Evolutionary conservation across 2,113 vertebrate genomes (phyloP), one percentile per base, ranked within the genome.

Genomic region (Eleginops maclovinus): DNA sequence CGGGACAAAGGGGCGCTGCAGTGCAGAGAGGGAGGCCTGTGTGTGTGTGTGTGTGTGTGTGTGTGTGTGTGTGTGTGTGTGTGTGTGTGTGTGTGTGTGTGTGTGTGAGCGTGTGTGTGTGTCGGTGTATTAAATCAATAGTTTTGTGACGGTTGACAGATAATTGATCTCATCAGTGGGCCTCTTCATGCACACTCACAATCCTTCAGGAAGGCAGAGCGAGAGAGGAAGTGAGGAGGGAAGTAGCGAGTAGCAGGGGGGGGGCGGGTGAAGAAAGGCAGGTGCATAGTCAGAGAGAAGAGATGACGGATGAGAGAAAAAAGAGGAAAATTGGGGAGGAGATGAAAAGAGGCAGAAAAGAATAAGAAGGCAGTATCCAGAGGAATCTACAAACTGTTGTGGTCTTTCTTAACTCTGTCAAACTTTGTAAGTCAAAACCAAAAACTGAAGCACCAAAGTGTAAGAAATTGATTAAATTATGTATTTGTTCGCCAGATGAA

Each of bases 101-200:
- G 2, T 47, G 54, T 31, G 15, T 43, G 24, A 41, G 28, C 58
- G 21, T 47, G 43, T 19, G 41, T 50, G 66, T 26, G 47, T 41
- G 55, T 66, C 1, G 8, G 53, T 65, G 24, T 79, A 66, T 79
- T 77, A 81, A 89, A 92, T 91, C 86, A 88, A 88, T 93, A 88
- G 70, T 88, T 91, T 88, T 92, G 84, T 87, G 84, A 90, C 73
- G 64, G 68, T 72, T 82, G 87, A 91, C 89, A 85, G 84, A 91
- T 92, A 88, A 92, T 87, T 90, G 90, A 93, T 90, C 87, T 90
- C 85, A 93, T 91, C 87, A 90, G 89, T 43, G 78, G 66, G 65
- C 36, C 71, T 85, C 83, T 67, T 86, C 81, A 93, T 93, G 92
- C 90, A 86, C 68, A 77, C 82, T 88, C 91, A 92, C 85, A 73